phyloP scores from a whole-genome alignment of 2,888 invertebrate species.

The Arenicola marina region DNA sequence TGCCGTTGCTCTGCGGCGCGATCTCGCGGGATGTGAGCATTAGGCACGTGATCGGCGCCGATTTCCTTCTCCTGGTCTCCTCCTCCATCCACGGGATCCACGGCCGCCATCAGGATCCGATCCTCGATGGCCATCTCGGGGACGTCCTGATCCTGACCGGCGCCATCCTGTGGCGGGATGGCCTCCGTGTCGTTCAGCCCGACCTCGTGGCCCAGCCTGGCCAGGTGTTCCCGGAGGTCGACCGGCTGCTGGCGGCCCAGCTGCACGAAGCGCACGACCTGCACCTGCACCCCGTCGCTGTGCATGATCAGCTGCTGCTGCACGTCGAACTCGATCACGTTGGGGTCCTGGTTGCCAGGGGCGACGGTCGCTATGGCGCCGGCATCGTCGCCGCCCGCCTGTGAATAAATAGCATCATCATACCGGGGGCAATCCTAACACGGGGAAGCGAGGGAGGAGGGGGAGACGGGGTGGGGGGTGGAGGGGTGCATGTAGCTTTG shows the following conservation, averaged over 20 bases:
- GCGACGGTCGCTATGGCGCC: not conserved
- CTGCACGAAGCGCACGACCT: slow-evolving; percentile 23
- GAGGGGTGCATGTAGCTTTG: too few relatives aligned
- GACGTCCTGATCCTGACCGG: not conserved
- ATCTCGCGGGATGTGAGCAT: too few relatives aligned
- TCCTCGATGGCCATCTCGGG: not conserved
- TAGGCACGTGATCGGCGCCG: too few relatives aligned
- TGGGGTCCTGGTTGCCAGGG: not conserved
- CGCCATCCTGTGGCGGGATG: not conserved
- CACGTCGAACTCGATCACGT: slow-evolving; percentile 21
- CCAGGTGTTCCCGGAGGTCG: slow-evolving; percentile 11
- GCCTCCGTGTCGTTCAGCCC: not conserved
- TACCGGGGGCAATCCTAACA: too few relatives aligned
- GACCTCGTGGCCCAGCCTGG: not conserved
- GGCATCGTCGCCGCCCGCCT: not conserved
- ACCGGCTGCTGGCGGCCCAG: slow-evolving; percentile 10
- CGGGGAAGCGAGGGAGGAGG: too few relatives aligned
- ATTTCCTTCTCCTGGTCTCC: not conserved
- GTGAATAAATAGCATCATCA: too few relatives aligned
- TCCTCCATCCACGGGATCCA: not conserved
- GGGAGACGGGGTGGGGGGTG: too few relatives aligned
- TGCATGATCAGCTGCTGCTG: slow-evolving; percentile 27
- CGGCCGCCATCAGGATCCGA: not conserved
- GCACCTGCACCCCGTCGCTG: slow-evolving; percentile 17
- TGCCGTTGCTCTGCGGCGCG: too few relatives aligned